Evolutionary conservation across 2,113 vertebrate genomes (phyloP).

Genomic region (Tragelaphus scriptus): DNA sequence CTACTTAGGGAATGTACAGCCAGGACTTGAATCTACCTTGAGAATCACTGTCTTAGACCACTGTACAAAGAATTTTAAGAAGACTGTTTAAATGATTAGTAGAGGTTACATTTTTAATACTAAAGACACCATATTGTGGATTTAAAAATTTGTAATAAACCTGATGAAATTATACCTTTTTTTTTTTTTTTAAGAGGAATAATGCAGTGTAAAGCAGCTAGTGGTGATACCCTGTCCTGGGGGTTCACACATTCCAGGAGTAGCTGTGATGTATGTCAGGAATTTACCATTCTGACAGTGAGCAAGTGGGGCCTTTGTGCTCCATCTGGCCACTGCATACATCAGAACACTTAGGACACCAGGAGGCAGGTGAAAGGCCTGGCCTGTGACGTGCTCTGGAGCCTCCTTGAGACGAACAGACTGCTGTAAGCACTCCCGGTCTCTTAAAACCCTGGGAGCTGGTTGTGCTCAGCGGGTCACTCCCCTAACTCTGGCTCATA

Average conservation of each 20-base stretch:
- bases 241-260: not conserved
- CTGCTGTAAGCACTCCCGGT: accelerated
- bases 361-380: not conserved
- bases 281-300: not conserved
- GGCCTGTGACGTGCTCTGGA: not conserved
- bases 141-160: no score
- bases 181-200: not conserved
- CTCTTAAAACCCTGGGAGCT: not conserved
- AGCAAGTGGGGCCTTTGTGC: no score
- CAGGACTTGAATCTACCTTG: not conserved
- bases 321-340: accelerated
- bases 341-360: not conserved
- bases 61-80: not conserved
- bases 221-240: no score
- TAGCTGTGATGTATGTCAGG: not conserved
- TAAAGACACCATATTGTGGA: no score
- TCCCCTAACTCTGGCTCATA: no score
- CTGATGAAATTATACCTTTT: no score
- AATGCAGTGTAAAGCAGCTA: not conserved
- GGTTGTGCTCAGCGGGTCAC: accelerated
- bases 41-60: not conserved
- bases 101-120: no score
- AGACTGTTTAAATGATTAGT: no score
- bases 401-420: not conserved
- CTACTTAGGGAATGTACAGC: not conserved